Base-by-base conservation (phyloP, 2,888 invertebrate genomes). In the Dione vanillae region DNA sequence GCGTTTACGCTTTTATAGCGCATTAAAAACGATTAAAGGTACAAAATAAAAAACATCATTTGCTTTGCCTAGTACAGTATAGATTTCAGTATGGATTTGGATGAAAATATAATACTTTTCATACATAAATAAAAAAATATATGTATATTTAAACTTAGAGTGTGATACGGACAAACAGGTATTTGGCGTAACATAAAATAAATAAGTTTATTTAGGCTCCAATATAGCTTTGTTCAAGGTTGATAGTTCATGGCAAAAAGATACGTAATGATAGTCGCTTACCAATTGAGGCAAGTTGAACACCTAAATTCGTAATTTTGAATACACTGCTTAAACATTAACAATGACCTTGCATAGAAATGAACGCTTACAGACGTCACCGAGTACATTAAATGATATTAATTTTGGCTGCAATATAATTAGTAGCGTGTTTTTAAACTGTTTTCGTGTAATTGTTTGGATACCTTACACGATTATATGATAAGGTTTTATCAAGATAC, bases 221-320 rank as follows among this genome's bases (percentile, higher is more conserved):
- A 40, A 16, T 56, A 16, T 56, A 37, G n/a, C 54, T 37, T n/a
- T 37, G 12, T 56, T 40, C 56, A 56, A 56, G 56, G 56, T 40
- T 12, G 16, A 56, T 37, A 56, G 56, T 40, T 56, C 12, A 40
- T 10, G 11, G 16, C 16, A 54, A n/a, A 56, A 16, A 40, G 16
- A 56, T 56, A 56, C 37, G 37, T 56, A 40, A 56, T 19, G 37
- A 56, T 37, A 56, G 37, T 40, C 16, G n/a, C 54, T 54, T 11
- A 40, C 56, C 10, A 56, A n/a, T 11, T 16, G 20, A 56, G 11
- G 7, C 16, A 6, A 14, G 37, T 16, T 37, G 11, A 56, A 56
- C 11, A 56, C 16, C 1, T 10, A 56, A 40, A 37, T 37, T 16
- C 10, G 35, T 37, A 37, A 19, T 54, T 0, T 40, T 16, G 6